Conservation (phyloP, 2,797 vertebrate species). For the Hapalemur alaotrensis region DNA sequence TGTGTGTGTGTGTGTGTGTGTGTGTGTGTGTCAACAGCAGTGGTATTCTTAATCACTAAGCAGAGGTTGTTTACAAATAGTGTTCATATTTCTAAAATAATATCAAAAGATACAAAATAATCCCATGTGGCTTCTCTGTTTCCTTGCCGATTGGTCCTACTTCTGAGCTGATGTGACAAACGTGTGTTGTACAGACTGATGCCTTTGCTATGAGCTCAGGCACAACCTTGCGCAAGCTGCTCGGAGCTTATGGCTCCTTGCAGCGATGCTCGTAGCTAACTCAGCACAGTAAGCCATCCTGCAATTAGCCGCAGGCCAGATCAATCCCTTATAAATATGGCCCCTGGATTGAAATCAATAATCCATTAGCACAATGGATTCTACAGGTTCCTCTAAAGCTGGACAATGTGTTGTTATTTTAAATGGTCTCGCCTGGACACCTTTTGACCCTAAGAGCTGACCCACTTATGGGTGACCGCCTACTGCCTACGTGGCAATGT, state of each 20-base stretch:
- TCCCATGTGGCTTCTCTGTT: not conserved
- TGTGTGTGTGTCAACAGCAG: not conserved
- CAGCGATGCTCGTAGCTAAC: fast-evolving
- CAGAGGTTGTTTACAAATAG: not conserved
- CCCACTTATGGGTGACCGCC: not conserved
- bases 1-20: not conserved
- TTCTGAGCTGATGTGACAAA: not conserved
- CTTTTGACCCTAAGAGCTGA: not conserved
- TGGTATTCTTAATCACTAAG: not conserved
- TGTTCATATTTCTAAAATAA: not conserved
- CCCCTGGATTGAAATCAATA: not conserved
- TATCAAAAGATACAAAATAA: not conserved
- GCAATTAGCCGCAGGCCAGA: not conserved
- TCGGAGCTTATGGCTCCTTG: not conserved
- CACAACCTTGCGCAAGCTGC: not conserved
- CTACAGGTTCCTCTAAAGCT: not conserved
- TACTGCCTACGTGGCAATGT: not conserved
- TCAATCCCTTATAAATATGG: not conserved
- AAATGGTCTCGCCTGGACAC: not conserved
- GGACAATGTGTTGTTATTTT: not conserved
- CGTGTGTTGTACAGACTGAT: not conserved
- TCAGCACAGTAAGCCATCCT: not conserved
- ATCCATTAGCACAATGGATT: not conserved
- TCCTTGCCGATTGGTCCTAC: fast-evolving
- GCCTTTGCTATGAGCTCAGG: not conserved